Base-by-base conservation (phyloP, 2,888 invertebrate species). In the Ormyrus nitidulus region DNA sequence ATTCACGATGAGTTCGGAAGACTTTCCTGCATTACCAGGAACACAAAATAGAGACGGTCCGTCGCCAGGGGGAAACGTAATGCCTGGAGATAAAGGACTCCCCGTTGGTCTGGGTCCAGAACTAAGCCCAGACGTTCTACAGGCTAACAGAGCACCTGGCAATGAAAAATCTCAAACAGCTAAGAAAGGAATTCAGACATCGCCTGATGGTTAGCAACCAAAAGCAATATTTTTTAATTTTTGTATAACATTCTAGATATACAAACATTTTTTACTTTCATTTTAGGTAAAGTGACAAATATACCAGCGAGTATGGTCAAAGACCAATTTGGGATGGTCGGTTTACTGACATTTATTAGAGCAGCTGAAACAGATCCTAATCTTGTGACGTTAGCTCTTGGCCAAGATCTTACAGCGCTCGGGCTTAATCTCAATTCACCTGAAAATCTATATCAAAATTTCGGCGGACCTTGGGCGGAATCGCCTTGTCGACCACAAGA, bases 241-340 rank as follows among this genome's bases (percentile, higher is more conserved):
- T 34, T 34, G 34, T 34, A 34, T 34, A 4, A 34, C 0, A 34
- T 34, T 34, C 34, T 34, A 34, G 34, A 34, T 34, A n/a, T 6
- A 58, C 6, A 58, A 58, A 58, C 13, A 46, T 46, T 69, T 56
- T 34, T 46, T 44, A 13, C 4, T 44, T 53, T 61, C 5, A 58
- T 77, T 66, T 65, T 90, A 97, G 97, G 98, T 87, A 96, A 97
- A 93, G 98, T 99, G 88, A 97, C 98, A 91, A 98, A 99, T 92
- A 99, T 99, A 93, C 99, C 99, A 83, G 95, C 95, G 85, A 97
- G 97, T 90, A 99, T 99, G 99, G 97, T 99, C 85, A 97, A 96
- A 87, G 99, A 99, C 92, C 99, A 99, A 92, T 99, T 98, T 91
- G 99, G 99, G 87, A 99, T 99, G 93, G 98, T 99, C 85, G 99